phyloP scores from a whole-genome alignment of 2,888 invertebrate species.

The Choreutis nemorana region DNA sequence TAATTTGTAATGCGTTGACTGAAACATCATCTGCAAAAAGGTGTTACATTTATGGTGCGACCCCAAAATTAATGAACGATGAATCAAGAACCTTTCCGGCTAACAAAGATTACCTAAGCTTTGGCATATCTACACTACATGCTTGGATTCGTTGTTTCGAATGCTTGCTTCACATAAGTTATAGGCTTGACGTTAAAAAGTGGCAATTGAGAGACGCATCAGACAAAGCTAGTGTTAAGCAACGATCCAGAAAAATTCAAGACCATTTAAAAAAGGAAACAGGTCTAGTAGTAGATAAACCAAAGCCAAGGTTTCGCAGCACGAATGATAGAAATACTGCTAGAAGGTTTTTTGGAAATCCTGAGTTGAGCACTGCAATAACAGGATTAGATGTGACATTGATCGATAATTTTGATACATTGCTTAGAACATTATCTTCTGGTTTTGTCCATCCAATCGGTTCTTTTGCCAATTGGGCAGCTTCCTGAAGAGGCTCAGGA shows the following conservation, averaged over 20 bases:
- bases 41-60: constrained; percentile 9
- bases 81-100: no score
- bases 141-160: constrained; percentile 5
- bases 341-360: background rate
- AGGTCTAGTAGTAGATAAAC: no score
- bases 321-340: no score
- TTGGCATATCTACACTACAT: constrained; percentile 5
- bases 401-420: constrained; percentile 1
- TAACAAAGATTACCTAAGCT: no score
- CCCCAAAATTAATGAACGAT: no score
- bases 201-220: no score
- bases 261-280: no score
- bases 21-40: constrained; percentile 6
- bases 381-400: constrained; percentile 1
- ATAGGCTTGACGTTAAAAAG: constrained; percentile 1
- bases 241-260: no score
- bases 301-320: no score
- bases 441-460: constrained; percentile 9
- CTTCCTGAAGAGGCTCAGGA: constrained; percentile 9
- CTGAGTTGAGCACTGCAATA: constrained; percentile 1
- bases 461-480: constrained; percentile 7
- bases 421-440: constrained; percentile 6
- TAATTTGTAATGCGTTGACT: constrained; percentile 11
- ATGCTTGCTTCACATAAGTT: constrained; percentile 4
- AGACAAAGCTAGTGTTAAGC: no score